Evolutionary conservation across 2,888 invertebrate species (phyloP).

Genomic region (Drosophila picticornis): DNA sequence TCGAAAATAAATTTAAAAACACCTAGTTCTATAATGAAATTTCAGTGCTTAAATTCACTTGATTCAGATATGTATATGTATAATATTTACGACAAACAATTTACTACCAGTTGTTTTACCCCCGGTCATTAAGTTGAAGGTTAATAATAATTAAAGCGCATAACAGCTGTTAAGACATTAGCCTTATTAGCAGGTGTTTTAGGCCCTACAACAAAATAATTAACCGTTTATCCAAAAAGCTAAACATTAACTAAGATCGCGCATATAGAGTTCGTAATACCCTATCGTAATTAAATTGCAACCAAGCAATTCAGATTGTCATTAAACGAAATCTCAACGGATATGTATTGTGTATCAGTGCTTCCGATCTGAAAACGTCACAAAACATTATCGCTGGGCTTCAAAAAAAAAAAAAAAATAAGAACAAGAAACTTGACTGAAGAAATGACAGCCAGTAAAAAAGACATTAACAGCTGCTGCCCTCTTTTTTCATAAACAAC

Average conservation of each 20-base stretch:
- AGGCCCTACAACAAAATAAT: not conserved
- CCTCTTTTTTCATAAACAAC: slow-evolving; percentile 62
- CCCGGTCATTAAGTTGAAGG: not conserved
- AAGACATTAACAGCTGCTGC: slow-evolving; percentile 65
- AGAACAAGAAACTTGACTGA: slow-evolving; percentile 15
- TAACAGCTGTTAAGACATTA: slow-evolving; percentile 9
- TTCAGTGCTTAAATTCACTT: not conserved
- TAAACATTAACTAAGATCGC: not conserved
- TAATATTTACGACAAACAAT: not conserved
- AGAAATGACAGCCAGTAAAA: slow-evolving; percentile 18
- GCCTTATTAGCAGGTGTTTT: slow-evolving; percentile 6
- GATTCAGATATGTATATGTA: not conserved
- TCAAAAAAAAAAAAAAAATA: slow-evolving; percentile 19
- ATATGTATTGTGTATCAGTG: not conserved
- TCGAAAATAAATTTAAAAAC: not conserved
- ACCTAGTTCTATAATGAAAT: not conserved
- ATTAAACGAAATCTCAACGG: slow-evolving; percentile 6
- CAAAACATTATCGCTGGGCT: slow-evolving; percentile 15
- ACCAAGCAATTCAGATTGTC: slow-evolving; percentile 1
- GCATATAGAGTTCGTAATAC: not conserved
- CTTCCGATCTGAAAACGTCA: slow-evolving; percentile 40
- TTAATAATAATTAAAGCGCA: not conserved
- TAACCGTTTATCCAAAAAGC: not conserved
- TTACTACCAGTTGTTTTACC: slow-evolving; percentile 14
- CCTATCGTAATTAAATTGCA: slow-evolving; percentile 1